Base-by-base conservation (phyloP, 2,797 vertebrate genomes). In the Petrocephalus sullivani region DNA sequence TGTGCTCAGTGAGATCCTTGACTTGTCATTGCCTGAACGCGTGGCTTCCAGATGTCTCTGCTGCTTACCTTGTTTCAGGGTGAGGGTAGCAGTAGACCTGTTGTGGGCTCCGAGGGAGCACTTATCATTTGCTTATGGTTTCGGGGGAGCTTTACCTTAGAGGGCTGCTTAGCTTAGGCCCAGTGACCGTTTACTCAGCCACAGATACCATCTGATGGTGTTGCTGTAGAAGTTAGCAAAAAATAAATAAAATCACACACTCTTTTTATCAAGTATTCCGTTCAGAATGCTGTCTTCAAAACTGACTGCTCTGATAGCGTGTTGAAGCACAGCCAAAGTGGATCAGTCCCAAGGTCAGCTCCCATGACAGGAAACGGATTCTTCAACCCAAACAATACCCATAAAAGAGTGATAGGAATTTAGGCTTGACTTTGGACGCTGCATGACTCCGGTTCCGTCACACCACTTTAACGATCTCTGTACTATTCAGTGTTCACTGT, bases 1-100 rank as follows among this genome's bases (percentile, higher is more conserved):
- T 88, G 33, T 60, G 81, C 78, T 23, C 88, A 71, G 81, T 90
- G 85, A 88, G 67, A 78, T 88, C 88, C 87, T 81, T 49, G 87
- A 64, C 81, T 88, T 41, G 81, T 61, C 28, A 37, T 33, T 84
- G 87, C 58, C 87, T 61, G 78, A 61, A 46, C 46, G 75, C 16
- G 78, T 56, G 41, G 56, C 78, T 41, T 57, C 56, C 56, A 60
- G 78, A 83, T 64, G 54, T 58, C 75, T 19, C 37, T 23, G 21
- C 12, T 57, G 19, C 67, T 57, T 54, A 49, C 33, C 5, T 51
- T 84, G 87, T 21, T 64, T 8, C 10, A 23, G 51, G 64, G 16
- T 46, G 16, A 19, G 14, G 75, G 75, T 60, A 82, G 54, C 57
- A n/a, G 71, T 37, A 14, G 75, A 54, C 54, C 75, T 37, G 16